Evolutionary conservation across 2,113 vertebrate genomes (phyloP).

Genomic region (Trichomycterus rosablanca): DNA sequence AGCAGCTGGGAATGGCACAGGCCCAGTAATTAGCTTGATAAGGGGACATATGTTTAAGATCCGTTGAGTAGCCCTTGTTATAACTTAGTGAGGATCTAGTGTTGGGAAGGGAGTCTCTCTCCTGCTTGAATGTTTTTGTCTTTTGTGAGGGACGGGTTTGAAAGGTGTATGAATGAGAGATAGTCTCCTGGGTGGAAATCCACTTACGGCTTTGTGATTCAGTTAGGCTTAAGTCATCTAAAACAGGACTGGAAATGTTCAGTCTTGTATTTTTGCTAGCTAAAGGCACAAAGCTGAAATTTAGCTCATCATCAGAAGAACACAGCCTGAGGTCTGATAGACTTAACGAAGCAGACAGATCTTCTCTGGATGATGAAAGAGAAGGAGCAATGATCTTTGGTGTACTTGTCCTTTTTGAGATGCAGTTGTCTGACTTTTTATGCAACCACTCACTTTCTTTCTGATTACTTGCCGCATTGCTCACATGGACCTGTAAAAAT

Average conservation of each 20-base stretch:
- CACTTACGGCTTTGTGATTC: slow-evolving; percentile 46
- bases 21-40: slow-evolving; percentile 82
- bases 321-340: slow-evolving; percentile 43
- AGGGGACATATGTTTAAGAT: slow-evolving; percentile 49
- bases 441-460: slow-evolving; percentile 1
- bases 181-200: slow-evolving; percentile 51
- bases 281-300: not conserved
- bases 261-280: slow-evolving; percentile 25
- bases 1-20: slow-evolving; percentile 73
- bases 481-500: slow-evolving; percentile 34
- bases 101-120: not conserved
- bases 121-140: not conserved
- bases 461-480: slow-evolving; percentile 1
- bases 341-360: slow-evolving; percentile 26
- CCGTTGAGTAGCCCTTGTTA: slow-evolving; percentile 21
- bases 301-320: slow-evolving; percentile 5
- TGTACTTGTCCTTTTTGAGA: slow-evolving; percentile 15
- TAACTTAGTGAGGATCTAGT: slow-evolving; percentile 9
- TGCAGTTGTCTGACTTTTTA: slow-evolving; percentile 19
- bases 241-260: slow-evolving; percentile 48
- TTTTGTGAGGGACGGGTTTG: slow-evolving; percentile 28
- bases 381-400: slow-evolving; percentile 26
- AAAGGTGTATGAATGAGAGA: slow-evolving; percentile 37
- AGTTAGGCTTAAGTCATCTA: slow-evolving; percentile 45
- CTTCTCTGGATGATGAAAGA: slow-evolving; percentile 30